These are phyloP conservation scores for Erethizon dorsatum DNA, from an alignment of 2,797 vertebrate genomes.

Conservation along the genomic window DNA sequence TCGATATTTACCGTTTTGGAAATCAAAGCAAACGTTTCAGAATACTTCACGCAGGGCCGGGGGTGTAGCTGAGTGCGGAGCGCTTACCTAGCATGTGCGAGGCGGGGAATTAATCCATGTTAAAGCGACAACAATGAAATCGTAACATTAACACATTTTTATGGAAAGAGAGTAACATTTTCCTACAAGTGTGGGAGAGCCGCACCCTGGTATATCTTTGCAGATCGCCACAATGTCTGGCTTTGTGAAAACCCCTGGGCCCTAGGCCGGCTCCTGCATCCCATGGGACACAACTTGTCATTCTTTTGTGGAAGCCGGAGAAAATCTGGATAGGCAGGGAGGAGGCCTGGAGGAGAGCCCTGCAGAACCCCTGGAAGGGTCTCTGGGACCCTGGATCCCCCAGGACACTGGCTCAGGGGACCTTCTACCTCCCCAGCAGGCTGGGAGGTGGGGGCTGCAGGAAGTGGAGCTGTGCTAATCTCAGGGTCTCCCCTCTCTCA, in stretches of 20 bases:
- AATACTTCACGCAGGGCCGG: neutral
- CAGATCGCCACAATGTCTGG: fast-evolving
- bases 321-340: neutral
- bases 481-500: neutral
- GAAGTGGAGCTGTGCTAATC: neutral
- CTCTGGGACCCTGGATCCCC: neutral
- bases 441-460: neutral
- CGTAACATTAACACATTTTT: too few species aligned
- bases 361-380: neutral
- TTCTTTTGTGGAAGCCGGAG: too few species aligned
- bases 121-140: neutral
- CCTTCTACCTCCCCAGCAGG: neutral
- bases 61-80: neutral
- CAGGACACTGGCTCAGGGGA: neutral
- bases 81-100: neutral
- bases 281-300: fast-evolving
- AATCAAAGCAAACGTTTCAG: neutral
- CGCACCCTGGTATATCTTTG: fast-evolving
- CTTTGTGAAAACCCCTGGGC: neutral
- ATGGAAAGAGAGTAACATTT: neutral
- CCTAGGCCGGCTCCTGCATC: fast-evolving
- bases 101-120: neutral
- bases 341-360: neutral
- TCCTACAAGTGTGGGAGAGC: neutral
- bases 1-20: neutral